These are phyloP conservation scores for Gadopsis marmoratus DNA, from an alignment of 2,797 vertebrate species.

Conservation along the genomic window DNA sequence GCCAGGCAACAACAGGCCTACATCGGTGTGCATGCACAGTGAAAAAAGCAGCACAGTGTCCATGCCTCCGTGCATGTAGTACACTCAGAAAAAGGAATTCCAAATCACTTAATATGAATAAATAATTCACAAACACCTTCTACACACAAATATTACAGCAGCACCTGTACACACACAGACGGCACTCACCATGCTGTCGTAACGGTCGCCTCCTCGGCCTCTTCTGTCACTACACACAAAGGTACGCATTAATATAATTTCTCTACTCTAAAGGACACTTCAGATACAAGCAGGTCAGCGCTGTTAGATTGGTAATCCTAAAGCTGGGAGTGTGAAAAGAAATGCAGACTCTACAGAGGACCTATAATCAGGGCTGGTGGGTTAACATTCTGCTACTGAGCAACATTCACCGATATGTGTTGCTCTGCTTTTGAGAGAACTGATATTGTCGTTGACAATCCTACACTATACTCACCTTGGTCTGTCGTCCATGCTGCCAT, in stretches of 20 bases:
- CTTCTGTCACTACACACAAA: constrained; percentile 88
- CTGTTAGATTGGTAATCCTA: constrained; percentile 28
- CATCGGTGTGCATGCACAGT: constrained; percentile 75
- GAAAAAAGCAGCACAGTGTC: constrained; percentile 67
- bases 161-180: constrained; percentile 13
- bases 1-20: constrained; percentile 86
- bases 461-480: constrained; percentile 73
- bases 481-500: constrained; percentile 85
- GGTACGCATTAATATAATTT: constrained; percentile 29
- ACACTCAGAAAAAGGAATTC: constrained; percentile 69
- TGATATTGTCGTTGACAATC: background rate
- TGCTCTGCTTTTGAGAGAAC: constrained; percentile 5
- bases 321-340: constrained; percentile 24
- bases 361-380: constrained; percentile 42
- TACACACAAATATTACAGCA: background rate
- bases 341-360: constrained; percentile 37
- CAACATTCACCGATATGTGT: background rate
- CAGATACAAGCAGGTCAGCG: background rate
- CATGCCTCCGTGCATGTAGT: constrained; percentile 67
- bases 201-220: constrained; percentile 93
- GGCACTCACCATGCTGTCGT: constrained; percentile 93
- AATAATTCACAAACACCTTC: constrained; percentile 27
- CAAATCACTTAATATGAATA: constrained; percentile 42
- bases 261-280: background rate
- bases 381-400: constrained; percentile 22